A percentile compares a stretch with the other conserved stretches of the same genome.
Evolutionary conservation across 2,113 vertebrate genomes (phyloP).

Genomic region (Pantherophis guttatus): DNA sequence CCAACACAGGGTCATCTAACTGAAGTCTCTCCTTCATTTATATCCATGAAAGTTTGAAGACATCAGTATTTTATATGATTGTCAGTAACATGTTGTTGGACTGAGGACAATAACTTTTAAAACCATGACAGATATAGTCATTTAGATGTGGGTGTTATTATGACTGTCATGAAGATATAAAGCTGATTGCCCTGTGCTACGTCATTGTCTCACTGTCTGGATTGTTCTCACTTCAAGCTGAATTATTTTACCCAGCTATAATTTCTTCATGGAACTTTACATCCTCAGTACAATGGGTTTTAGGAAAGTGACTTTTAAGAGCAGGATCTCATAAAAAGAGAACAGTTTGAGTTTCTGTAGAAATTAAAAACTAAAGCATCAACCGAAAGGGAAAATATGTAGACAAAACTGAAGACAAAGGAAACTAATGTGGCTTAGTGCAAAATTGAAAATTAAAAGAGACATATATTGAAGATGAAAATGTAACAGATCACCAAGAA

Average conservation of each 20-base stretch:
- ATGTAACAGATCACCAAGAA: background rate
- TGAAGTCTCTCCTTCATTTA: conserved; percentile 34
- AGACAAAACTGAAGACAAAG: background rate
- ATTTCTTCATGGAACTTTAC: background rate
- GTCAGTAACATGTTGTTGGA: conserved; percentile 26
- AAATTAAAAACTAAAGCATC: background rate
- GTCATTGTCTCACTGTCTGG: background rate
- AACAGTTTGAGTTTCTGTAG: background rate
- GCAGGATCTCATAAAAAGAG: background rate
- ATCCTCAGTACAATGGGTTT: background rate
- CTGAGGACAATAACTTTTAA: conserved; percentile 33
- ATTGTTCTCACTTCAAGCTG: background rate
- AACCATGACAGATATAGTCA: conserved; percentile 26
- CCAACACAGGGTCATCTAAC: conserved; percentile 34
- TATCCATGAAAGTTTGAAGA: conserved; percentile 25
- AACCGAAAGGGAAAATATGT: background rate
- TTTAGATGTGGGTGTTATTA: conserved; percentile 3
- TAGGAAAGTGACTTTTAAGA: background rate
- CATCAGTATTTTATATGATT: conserved; percentile 17
- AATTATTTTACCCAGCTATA: background rate
- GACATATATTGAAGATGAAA: background rate
- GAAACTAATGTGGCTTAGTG: background rate
- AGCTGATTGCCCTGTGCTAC: background rate
- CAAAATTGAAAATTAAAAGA: background rate
- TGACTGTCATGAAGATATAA: background rate